Base-by-base conservation (phyloP, 2,113 vertebrate species). In the Monarcha castaneiventris region DNA sequence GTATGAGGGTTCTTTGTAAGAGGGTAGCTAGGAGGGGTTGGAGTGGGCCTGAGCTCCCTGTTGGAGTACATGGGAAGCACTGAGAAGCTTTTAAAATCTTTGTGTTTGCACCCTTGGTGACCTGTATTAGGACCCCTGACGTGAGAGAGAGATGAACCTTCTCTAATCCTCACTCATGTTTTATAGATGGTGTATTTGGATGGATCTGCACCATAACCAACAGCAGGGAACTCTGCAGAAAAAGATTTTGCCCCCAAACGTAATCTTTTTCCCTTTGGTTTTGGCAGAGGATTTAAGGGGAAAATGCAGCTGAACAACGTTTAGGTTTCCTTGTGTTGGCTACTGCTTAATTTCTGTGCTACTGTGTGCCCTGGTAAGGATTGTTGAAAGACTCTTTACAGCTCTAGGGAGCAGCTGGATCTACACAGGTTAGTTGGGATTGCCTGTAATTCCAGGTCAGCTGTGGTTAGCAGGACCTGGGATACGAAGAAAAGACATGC, bases 21-120 rank as follows among this genome's bases (percentile, higher is more conserved):
- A 33, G 1, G 4, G 58, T 44, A 44, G 39, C 0, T 0, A 59
- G 67, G 37, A 41, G 14, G 27, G 29, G 4, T 5, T 64, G 37
- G n/a, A 55, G 26, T 22, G 37, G 37, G 46, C 29, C 51, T 26
- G 55, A 81, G 25, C 10, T 81, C 4, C 0, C 29, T 86, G 15
- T 32, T 30, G 35, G 25, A 33, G 13, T 10, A 32, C 46, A 7
- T 7, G 16, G n/a, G 16, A 56, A 41, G n/a, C 12, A 16, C 43
- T 16, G 10, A 69, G 58, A 18, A 69, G 13, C 22, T 75, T 26
- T 7, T 22, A 16, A 30, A 44, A 14, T 5, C 14, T 49, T 48
- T 5, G 7, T 10, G 35, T 82, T 67, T 62, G 30, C 13, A 14
- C 13, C 69, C 20, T 23, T 27, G 27, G 35, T 56, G 43, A 46